Conservation (phyloP, 2,113 vertebrate genomes). For the Taurulus bubalis region DNA sequence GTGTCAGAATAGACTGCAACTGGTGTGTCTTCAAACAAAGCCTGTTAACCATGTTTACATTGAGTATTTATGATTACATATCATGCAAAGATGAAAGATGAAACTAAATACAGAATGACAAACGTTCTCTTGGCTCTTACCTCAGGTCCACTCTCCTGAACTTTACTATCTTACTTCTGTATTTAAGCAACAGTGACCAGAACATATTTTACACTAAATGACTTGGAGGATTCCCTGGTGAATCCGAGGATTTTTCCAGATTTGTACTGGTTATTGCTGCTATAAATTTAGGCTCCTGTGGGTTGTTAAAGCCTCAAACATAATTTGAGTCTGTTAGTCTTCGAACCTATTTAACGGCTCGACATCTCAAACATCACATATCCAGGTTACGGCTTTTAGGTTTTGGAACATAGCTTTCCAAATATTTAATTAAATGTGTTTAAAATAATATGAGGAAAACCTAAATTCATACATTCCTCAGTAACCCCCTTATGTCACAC, state of each 20-base stretch:
- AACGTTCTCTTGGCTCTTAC: not conserved
- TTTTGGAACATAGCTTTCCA: not conserved
- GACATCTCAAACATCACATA: slow-evolving; percentile 1
- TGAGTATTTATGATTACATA: slow-evolving; percentile 6
- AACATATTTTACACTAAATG: slow-evolving; percentile 13
- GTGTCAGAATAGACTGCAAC: not conserved
- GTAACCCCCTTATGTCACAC: not conserved
- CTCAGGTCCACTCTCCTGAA: not conserved
- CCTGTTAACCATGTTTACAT: not conserved
- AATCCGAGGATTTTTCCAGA: slow-evolving; percentile 13
- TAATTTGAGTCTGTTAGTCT: not conserved
- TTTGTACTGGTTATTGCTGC: not conserved
- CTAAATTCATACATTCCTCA: not conserved
- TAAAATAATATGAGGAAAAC: not conserved
- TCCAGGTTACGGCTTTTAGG: not conserved
- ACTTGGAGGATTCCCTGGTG: not conserved
- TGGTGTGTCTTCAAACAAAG: not conserved
- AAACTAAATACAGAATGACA: slow-evolving; percentile 11
- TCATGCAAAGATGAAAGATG: not conserved
- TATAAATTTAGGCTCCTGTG: not conserved
- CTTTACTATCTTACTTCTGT: slow-evolving; percentile 2
- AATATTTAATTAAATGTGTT: not conserved
- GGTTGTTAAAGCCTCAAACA: not conserved
- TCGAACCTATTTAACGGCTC: not conserved
- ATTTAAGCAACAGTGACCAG: not conserved